Conservation (phyloP, 2,888 invertebrate genomes). For the Myopa tessellatipennis region DNA sequence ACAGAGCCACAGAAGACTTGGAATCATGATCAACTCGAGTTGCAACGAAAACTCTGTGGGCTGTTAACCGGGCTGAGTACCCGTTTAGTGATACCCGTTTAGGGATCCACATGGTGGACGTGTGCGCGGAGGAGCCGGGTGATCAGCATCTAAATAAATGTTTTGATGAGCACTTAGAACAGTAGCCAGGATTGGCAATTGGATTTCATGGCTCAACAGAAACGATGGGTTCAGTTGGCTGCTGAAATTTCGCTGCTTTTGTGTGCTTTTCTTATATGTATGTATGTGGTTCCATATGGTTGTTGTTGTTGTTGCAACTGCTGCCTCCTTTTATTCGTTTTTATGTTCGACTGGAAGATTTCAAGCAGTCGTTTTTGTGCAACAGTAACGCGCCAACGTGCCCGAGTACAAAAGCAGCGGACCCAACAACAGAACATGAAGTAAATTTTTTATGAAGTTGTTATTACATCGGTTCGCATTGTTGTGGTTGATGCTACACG, state of each 20-base stretch:
- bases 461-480: not conserved
- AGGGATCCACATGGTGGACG: not conserved
- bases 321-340: not conserved
- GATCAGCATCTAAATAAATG: slow-evolving; percentile 20
- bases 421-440: not conserved
- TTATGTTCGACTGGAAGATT: too few species aligned
- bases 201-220: not conserved
- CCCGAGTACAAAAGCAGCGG: not conserved
- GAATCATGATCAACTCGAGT: not conserved
- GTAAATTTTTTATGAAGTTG: not conserved
- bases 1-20: not conserved
- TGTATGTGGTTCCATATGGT: not conserved
- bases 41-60: not conserved
- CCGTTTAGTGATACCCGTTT: not conserved
- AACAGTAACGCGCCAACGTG: not conserved
- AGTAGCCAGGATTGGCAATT: not conserved
- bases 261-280: too few species aligned
- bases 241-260: not conserved
- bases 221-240: not conserved
- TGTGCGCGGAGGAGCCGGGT: not conserved
- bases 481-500: not conserved
- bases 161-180: not conserved
- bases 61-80: not conserved
- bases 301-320: too few species aligned
- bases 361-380: not conserved